phyloP scores from a whole-genome alignment of 2,888 invertebrate species.

The Sphinx pinastri region DNA sequence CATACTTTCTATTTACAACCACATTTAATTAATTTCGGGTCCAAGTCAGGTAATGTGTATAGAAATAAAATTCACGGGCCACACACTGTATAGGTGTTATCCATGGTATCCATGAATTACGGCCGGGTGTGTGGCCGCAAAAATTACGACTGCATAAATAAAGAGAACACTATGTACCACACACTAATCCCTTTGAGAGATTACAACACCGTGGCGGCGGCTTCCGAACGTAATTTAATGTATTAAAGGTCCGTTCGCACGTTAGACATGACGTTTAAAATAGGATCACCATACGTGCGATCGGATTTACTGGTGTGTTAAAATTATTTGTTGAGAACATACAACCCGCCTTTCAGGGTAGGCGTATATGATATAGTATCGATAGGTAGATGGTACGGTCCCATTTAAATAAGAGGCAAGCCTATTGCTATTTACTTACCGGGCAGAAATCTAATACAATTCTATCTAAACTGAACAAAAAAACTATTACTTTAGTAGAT shows the following conservation, averaged over 20 bases:
- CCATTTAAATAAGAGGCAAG: too few species aligned
- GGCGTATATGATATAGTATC: too few species aligned
- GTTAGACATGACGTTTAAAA: slow-evolving; percentile 3
- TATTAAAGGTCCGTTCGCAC: slow-evolving; percentile 36
- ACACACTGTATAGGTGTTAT: slow-evolving; percentile 5
- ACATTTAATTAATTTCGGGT: neutral
- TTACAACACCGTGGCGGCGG: slow-evolving; percentile 42
- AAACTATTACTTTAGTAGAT: too few species aligned
- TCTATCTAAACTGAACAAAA: too few species aligned
- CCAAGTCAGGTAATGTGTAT: slow-evolving; percentile 10
- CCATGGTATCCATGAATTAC: slow-evolving; percentile 14
- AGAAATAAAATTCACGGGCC: neutral
- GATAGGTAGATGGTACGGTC: too few species aligned
- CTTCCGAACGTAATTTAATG: slow-evolving; percentile 53
- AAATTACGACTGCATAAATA: slow-evolving; percentile 32
- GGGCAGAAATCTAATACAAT: too few species aligned
- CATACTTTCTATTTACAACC: neutral
- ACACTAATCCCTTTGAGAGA: slow-evolving; percentile 45
- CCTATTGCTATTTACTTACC: too few species aligned
- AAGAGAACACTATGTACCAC: slow-evolving; percentile 24
- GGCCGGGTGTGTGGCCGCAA: slow-evolving; percentile 22
- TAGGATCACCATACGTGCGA: too few species aligned
- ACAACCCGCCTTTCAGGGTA: too few species aligned
- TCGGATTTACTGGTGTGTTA: too few species aligned
- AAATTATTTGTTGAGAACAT: too few species aligned